Evolutionary conservation across 2,113 vertebrate species (phyloP), one percentile per base, ranked within the genome.

Genomic region (Bombycilla garrulus): DNA sequence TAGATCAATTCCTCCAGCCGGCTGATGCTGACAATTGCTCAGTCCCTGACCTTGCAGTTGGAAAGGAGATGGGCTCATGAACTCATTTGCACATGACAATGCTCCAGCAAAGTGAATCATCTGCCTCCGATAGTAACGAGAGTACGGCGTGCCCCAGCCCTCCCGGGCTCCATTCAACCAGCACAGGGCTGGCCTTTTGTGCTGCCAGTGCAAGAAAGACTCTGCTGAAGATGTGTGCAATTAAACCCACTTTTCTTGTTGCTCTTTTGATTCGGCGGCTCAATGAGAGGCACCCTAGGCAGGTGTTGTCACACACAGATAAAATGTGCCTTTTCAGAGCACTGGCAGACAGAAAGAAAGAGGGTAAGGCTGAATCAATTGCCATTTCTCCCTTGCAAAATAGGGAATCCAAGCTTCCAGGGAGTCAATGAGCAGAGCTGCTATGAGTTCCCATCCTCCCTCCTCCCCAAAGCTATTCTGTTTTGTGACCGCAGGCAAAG

Each of bases 211-310:
- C 95, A 97, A 97, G 96, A 97, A 97, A 98, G 96, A 93, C 97
- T 98, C 94, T 12, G 85, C 95, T 92, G 97, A 97, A 98, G 97
- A 98, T 94, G 93, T 81, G 88, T 96, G 97, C 97, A 98, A 98
- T 98, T 98, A 98, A 98, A 98, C 97, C 95, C 97, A 98, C 97
- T 98, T 98, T 98, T 95, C 97, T 98, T 97, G 96, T 95, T 98
- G 98, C 97, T 98, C 98, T 98, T 98, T 97, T 98, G 97, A 98
- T 97, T 97, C 96, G 96, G 79, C 48, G 12, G 91, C 90, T 97
- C 96, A 94, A 96, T 97, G 96, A 97, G 90, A 96, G 96, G 96
- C 93, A 94, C 97, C 95, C 89, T 93, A 86, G 97, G 97, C 97
- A 98, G 98, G 97, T 98, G 98, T 96, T 97, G 97, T 96, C 91